Percentiles rank a stretch among this genome's conserved stretches.
Evolutionary conservation across 1,140 invertebrate species (phyloP).

Genomic region (Venturia canescens): DNA sequence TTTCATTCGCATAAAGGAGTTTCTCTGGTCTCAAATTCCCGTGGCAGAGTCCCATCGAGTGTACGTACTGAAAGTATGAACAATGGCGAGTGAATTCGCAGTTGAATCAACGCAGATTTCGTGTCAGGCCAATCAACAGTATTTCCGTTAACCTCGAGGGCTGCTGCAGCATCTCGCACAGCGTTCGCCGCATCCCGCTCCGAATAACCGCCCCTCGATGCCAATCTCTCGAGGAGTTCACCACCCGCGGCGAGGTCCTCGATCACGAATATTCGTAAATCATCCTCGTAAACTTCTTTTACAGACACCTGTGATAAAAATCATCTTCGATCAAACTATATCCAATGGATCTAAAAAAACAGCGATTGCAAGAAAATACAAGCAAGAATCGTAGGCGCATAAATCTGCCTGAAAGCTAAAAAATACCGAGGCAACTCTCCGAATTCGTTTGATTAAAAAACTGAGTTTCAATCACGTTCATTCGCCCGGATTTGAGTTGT

Average conservation of each 20-base stretch:
- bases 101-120: background rate
- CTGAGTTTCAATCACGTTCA: too few relatives aligned
- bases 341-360: background rate
- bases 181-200: slow-evolving; percentile 76
- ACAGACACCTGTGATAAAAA: slow-evolving; percentile 57
- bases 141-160: slow-evolving; percentile 67
- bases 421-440: too few relatives aligned
- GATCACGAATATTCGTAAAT: slow-evolving; percentile 59
- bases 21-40: slow-evolving; percentile 78
- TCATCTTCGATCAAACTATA: too few relatives aligned
- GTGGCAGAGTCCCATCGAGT: slow-evolving; percentile 74
- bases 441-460: too few relatives aligned
- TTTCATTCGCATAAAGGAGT: slow-evolving; percentile 74
- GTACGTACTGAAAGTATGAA: slow-evolving; percentile 73
- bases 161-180: slow-evolving; percentile 72
- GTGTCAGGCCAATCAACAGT: background rate
- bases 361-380: too few relatives aligned
- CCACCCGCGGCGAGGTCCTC: slow-evolving; percentile 65
- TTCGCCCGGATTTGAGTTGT: too few relatives aligned
- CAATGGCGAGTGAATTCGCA: background rate
- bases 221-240: slow-evolving; percentile 78
- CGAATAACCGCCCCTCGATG: slow-evolving; percentile 74
- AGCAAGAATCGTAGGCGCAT: too few relatives aligned
- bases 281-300: slow-evolving; percentile 62
- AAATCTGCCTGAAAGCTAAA: too few relatives aligned